phyloP scores from a whole-genome alignment of 2,113 vertebrate species.

The Myocastor coypus region DNA sequence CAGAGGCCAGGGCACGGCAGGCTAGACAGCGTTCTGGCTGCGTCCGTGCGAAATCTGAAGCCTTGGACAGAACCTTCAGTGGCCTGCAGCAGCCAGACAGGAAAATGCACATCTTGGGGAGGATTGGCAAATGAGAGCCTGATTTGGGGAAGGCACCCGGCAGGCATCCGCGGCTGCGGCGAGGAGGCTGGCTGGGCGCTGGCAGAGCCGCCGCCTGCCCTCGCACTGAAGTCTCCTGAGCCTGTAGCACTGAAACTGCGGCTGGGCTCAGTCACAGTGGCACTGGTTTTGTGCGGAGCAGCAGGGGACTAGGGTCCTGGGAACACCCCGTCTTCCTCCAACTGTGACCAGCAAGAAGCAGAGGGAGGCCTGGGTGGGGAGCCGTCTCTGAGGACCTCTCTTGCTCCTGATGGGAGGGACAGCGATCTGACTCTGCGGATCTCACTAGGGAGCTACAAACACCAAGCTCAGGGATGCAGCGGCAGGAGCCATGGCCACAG shows the following conservation, averaged over 20 bases:
- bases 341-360: not conserved
- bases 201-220: not conserved
- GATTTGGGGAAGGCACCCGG: not conserved
- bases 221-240: too few species aligned
- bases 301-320: not conserved
- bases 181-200: fast-evolving
- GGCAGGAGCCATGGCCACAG: too few species aligned
- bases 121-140: not conserved
- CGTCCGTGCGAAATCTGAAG: not conserved
- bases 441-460: not conserved
- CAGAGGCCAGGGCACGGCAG: not conserved
- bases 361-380: not conserved
- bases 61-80: not conserved
- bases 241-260: too few species aligned
- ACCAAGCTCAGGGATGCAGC: too few species aligned
- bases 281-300: not conserved
- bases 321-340: not conserved
- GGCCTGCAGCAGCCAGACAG: not conserved
- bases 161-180: not conserved
- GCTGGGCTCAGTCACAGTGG: not conserved
- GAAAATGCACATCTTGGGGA: not conserved
- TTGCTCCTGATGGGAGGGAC: not conserved
- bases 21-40: not conserved
- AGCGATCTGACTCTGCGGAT: not conserved
- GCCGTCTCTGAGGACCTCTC: not conserved